Evolutionary conservation across 2,113 vertebrate species (phyloP).

Genomic region (Coturnix japonica): DNA sequence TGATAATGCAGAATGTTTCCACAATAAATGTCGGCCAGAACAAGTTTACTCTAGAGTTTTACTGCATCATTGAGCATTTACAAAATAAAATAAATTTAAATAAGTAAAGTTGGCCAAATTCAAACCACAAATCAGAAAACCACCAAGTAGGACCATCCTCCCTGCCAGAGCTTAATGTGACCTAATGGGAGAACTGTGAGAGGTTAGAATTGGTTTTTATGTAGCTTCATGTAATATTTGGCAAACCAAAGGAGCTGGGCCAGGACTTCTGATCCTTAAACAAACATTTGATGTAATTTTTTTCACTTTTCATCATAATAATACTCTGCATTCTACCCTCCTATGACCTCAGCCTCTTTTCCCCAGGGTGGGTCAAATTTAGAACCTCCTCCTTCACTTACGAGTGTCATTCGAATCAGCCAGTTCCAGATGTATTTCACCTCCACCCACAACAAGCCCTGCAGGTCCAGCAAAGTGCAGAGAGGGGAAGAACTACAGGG

Average conservation of each 20-base stretch:
- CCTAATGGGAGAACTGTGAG: constrained; percentile 79
- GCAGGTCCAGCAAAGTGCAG: constrained; percentile 67
- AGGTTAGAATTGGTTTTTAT: constrained; percentile 79
- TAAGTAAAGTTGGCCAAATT: constrained; percentile 76
- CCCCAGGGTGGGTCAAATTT: constrained; percentile 33
- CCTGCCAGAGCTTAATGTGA: constrained; percentile 81
- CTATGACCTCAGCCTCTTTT: constrained; percentile 62
- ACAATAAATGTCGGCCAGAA: constrained; percentile 77
- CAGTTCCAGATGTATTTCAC: constrained; percentile 64
- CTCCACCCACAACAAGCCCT: constrained; percentile 58
- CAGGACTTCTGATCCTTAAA: constrained; percentile 75
- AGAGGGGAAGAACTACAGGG: constrained; percentile 25
- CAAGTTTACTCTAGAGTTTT: constrained; percentile 78
- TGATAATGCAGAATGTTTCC: constrained; percentile 80
- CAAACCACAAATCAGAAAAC: constrained; percentile 85
- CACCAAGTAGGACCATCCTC: constrained; percentile 75
- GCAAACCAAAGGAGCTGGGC: constrained; percentile 68
- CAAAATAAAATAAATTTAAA: constrained; percentile 84
- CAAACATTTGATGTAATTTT: constrained; percentile 79
- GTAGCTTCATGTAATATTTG: constrained; percentile 77
- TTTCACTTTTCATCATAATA: constrained; percentile 70
- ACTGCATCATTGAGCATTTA: constrained; percentile 78
- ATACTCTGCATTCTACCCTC: constrained; percentile 71
- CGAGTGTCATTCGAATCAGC: constrained; percentile 53
- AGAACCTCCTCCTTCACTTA: constrained; percentile 62